Conservation (phyloP, 2,888 invertebrate species). For the Balanococcus diminutus region DNA sequence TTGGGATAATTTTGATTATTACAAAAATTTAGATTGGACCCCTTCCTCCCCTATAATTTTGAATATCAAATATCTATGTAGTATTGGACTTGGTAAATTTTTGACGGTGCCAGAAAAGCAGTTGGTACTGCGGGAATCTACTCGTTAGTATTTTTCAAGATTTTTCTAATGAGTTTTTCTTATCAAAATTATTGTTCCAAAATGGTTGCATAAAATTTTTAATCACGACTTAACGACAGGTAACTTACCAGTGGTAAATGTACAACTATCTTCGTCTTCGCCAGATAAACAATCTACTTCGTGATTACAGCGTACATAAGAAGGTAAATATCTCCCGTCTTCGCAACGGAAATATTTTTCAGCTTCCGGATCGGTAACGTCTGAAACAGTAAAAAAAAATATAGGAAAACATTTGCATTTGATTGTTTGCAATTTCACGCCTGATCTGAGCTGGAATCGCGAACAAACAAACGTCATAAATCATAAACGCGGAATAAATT, state of each 20-base stretch:
- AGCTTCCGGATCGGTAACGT: slow-evolving; percentile 18
- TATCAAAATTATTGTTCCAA: too few species aligned
- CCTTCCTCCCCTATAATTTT: too few species aligned
- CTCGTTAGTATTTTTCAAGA: too few species aligned
- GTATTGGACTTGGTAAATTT: too few species aligned
- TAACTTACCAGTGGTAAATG: slow-evolving; percentile 30
- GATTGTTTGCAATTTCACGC: not conserved
- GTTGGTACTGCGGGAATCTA: too few species aligned
- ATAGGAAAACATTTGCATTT: not conserved
- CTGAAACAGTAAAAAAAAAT: not conserved
- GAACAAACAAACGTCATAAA: not conserved
- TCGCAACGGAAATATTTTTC: slow-evolving; percentile 57
- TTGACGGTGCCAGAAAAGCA: too few species aligned
- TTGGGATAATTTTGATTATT: too few species aligned
- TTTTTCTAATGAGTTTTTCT: too few species aligned
- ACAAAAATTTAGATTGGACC: too few species aligned
- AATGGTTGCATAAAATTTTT: slow-evolving; percentile 25
- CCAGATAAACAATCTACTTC: slow-evolving; percentile 62
- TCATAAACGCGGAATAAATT: slow-evolving; percentile 20
- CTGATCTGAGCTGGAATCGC: not conserved
- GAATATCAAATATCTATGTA: too few species aligned
- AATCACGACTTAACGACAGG: too few species aligned
- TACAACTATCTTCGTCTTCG: slow-evolving; percentile 61
- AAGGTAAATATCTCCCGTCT: slow-evolving; percentile 60
- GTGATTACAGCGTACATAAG: slow-evolving; percentile 60